These are phyloP conservation scores for Ypsolopha sequella DNA, from an alignment of 2,888 invertebrate genomes.

Conservation along the genomic window DNA sequence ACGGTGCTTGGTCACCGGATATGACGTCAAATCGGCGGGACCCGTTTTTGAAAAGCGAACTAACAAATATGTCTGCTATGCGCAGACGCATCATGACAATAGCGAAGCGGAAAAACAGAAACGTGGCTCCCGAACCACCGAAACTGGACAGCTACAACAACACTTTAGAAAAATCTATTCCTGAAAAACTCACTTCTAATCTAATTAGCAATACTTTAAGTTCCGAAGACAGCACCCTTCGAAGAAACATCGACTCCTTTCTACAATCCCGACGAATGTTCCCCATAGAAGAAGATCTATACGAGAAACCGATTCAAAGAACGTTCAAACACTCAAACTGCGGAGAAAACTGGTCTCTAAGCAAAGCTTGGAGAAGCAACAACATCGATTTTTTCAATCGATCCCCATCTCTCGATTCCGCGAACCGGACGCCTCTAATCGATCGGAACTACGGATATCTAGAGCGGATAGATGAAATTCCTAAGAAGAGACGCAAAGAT, in stretches of 20 bases:
- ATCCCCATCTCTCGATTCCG: conserved; percentile 34
- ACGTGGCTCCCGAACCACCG: conserved; percentile 35
- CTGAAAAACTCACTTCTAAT: conserved; percentile 47
- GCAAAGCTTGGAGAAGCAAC: conserved; percentile 58
- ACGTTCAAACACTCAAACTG: conserved; percentile 41
- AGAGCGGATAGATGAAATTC: conserved; percentile 54
- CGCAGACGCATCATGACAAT: conserved; percentile 51
- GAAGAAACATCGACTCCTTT: conserved; percentile 53
- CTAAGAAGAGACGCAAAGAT: conserved; percentile 32
- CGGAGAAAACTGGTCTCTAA: conserved; percentile 66
- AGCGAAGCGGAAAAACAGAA: conserved; percentile 45
- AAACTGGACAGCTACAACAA: conserved; percentile 27
- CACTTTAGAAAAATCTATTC: conserved; percentile 28
- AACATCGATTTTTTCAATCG: conserved; percentile 44
- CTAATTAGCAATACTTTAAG: conserved; percentile 50
- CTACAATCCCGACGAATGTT: conserved; percentile 49
- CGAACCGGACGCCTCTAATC: conserved; percentile 15
- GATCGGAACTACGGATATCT: conserved; percentile 32
- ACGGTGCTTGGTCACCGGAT: conserved; percentile 64
- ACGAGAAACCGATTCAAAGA: conserved; percentile 50
- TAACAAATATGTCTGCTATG: conserved; percentile 62
- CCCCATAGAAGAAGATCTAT: conserved; percentile 53
- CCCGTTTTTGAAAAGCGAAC: conserved; percentile 54
- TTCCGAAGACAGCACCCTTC: conserved; percentile 49
- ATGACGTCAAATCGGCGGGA: conserved; percentile 53